Evolutionary conservation across 1,140 invertebrate genomes (phyloP), one percentile per base, ranked within the genome.

Genomic region (Tribolium castaneum): DNA sequence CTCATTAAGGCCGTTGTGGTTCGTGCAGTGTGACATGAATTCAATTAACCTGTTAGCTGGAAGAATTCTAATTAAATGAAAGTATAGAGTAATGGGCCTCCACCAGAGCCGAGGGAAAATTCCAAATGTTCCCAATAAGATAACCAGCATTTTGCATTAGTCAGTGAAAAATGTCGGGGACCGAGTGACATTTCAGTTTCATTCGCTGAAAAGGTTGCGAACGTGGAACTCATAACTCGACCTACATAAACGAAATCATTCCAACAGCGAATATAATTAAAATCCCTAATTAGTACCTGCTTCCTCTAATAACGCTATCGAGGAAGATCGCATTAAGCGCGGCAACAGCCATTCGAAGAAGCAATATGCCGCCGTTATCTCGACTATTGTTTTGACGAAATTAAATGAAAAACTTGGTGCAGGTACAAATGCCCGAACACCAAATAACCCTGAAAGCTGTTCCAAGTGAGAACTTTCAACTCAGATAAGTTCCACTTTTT

Each of bases 21-120:
- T 54, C 22, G 52, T 54, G 52, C 52, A 54, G 22, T 54, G 52
- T 54, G 52, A 54, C 52, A 62, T 62, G 30, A 62, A 62, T 30
- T 22, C 14, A 62, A 62, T 22, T 12, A 22, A 30, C 22, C 19
- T 62, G 30, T 19, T 62, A 62, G 30, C 30, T 30, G 22, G 22
- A 56, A 56, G 22, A 56, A 56, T 56, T 19, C 22, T 34, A 34
- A 62, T 62, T 62, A 62, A 62, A 30, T 56, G 52, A 25, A 56
- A 56, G 52, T 19, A 62, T 62, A 22, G 56, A 62, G 56, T 62
- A 25, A 62, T 62, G 39, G 39, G 39, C 39, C 39, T 45, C 39
- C 39, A 45, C 39, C 7, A 45, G n/a, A n/a, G n/a, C n/a, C 39
- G 39, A 45, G n/a, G 9, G 39, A 45, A 45, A 45, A 45, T 45